Conservation (phyloP, 30 jellyfish, hydroid and myxozoan genomes). For the Sanderia malayensis region DNA sequence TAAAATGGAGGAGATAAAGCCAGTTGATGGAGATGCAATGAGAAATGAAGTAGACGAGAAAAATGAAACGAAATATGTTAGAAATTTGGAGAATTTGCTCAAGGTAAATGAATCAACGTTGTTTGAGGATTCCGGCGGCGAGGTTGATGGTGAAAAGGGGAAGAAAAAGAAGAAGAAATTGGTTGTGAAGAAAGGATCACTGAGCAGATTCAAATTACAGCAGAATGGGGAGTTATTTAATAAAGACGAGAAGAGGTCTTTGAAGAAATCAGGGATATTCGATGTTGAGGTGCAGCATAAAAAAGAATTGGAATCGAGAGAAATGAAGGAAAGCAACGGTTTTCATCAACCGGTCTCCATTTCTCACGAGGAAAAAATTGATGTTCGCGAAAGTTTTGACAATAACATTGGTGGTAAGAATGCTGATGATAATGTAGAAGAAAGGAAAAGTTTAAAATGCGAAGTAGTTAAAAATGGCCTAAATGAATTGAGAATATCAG, state of each 20-base stretch:
- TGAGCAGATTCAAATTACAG: conserved; percentile 41
- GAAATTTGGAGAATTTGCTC: background rate
- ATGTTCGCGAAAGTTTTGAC: background rate
- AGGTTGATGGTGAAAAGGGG: conserved; percentile 42
- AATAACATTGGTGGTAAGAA: background rate
- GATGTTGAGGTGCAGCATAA: background rate
- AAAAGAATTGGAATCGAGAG: background rate
- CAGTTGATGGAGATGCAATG: background rate
- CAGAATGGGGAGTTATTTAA: conserved; percentile 2
- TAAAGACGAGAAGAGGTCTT: background rate
- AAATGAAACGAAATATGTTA: background rate
- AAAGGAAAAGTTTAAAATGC: too few species aligned
- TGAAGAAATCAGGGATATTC: background rate
- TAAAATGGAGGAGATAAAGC: background rate
- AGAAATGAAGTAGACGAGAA: background rate
- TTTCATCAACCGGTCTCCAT: too few species aligned
- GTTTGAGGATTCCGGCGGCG: too few species aligned
- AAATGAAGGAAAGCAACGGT: background rate
- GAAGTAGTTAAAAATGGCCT: background rate
- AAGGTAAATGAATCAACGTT: conserved; percentile 17
- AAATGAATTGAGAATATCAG: background rate
- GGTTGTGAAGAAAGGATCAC: conserved; percentile 60
- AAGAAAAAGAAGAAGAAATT: conserved; percentile 52
- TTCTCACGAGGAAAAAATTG: background rate
- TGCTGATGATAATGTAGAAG: background rate